These are phyloP conservation scores for Drosophila azteca DNA, from an alignment of 1,140 invertebrate genomes.

Conservation along the genomic window DNA sequence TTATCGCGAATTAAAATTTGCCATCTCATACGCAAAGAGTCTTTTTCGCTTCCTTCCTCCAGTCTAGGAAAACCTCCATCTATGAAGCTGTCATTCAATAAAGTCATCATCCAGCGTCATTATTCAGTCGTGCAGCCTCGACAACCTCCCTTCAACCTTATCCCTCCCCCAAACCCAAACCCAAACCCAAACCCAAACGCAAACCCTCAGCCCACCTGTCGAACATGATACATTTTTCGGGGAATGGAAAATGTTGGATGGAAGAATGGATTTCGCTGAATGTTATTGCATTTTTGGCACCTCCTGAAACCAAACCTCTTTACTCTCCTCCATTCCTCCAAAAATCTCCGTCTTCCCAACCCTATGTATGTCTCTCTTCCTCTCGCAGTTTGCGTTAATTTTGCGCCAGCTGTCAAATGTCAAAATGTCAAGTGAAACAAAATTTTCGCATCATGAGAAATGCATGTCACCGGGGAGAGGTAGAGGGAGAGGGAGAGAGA, in stretches of 20 bases:
- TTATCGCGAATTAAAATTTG: slow-evolving; percentile 33
- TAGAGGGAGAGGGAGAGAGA: slow-evolving; percentile 11
- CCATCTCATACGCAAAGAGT: slow-evolving; percentile 34
- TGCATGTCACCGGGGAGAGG: slow-evolving; percentile 61
- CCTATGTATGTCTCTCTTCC: neutral
- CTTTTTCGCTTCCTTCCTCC: slow-evolving; percentile 4
- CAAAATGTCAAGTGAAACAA: slow-evolving; percentile 79
- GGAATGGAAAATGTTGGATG: slow-evolving; percentile 50
- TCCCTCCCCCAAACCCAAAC: neutral
- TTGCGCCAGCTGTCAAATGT: slow-evolving; percentile 76
- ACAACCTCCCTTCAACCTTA: neutral
- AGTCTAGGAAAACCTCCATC: neutral
- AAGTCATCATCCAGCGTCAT: slow-evolving; percentile 50
- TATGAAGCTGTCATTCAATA: slow-evolving; percentile 48
- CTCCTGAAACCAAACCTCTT: neutral
- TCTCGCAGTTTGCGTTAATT: slow-evolving; percentile 59
- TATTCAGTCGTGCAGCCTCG: slow-evolving; percentile 15
- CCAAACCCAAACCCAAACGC: too few relatives aligned
- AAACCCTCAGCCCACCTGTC: slow-evolving; percentile 52
- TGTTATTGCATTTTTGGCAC: slow-evolving; percentile 68
- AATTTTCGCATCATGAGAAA: slow-evolving; percentile 77
- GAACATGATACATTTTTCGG: slow-evolving; percentile 72
- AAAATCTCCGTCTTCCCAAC: neutral
- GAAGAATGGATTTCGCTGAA: slow-evolving; percentile 15
- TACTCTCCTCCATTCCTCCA: neutral